Conservation (phyloP, 2,797 vertebrate genomes). For the Orestias chungarensis region DNA sequence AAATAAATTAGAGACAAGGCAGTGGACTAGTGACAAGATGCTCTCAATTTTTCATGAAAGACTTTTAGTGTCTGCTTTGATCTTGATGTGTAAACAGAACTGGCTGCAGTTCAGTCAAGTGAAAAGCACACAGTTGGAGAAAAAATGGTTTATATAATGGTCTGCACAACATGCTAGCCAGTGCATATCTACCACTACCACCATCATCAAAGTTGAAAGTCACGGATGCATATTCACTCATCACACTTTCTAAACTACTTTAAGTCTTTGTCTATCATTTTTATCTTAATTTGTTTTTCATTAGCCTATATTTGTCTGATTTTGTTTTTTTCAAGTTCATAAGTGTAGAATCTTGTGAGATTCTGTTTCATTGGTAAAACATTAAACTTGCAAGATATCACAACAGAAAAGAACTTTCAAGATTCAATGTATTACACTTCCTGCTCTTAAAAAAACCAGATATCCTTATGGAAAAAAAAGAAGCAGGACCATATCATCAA, state of each 20-base stretch:
- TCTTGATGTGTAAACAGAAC: conserved; percentile 13
- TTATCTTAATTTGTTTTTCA: background rate
- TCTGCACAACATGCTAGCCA: background rate
- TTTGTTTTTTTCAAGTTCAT: too few relatives aligned
- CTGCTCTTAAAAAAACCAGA: background rate
- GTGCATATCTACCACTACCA: background rate
- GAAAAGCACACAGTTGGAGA: background rate
- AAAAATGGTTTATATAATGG: background rate
- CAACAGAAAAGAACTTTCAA: background rate
- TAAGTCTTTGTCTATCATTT: background rate
- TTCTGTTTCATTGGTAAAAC: background rate
- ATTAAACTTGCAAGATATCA: background rate
- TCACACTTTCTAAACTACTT: too few relatives aligned
- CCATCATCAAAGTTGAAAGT: background rate
- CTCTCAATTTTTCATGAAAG: conserved; percentile 24
- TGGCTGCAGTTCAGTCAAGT: background rate
- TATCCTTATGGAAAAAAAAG: too few relatives aligned
- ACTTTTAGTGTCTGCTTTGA: conserved; percentile 12
- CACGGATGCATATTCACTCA: background rate
- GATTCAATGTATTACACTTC: too few relatives aligned
- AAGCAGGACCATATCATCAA: too few relatives aligned
- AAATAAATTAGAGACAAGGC: conserved; percentile 39
- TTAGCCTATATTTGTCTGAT: background rate
- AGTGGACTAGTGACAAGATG: conserved; percentile 9
- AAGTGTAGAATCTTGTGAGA: too few relatives aligned